phyloP scores from a whole-genome alignment of 2,113 vertebrate genomes.

The Mus spicilegus region DNA sequence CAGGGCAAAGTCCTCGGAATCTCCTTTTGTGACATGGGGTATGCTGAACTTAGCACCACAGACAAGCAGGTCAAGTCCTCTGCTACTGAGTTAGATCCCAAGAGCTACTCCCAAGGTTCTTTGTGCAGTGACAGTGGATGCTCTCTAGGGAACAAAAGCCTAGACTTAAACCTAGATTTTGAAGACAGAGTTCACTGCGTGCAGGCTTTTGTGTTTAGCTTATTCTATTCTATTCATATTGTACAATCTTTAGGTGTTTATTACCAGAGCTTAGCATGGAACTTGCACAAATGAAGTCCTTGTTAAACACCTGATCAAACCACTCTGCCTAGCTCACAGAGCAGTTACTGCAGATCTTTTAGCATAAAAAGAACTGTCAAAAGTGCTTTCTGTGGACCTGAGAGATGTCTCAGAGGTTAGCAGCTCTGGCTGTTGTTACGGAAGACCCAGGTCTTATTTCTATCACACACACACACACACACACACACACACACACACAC shows the following conservation, averaged over 20 bases:
- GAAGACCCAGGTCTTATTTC: neutral
- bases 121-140: neutral
- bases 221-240: neutral
- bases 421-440: neutral
- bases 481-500: too few species aligned
- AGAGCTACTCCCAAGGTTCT: neutral
- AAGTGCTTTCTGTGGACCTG: neutral
- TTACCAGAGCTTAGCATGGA: neutral
- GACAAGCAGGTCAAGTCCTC: neutral
- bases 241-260: neutral
- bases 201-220: neutral
- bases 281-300: slow-evolving; percentile 5
- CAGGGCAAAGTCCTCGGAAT: neutral
- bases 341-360: slow-evolving; percentile 18
- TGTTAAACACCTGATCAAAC: slow-evolving; percentile 16
- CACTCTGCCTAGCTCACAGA: neutral
- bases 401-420: neutral
- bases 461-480: too few species aligned
- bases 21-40: neutral
- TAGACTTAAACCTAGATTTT: neutral
- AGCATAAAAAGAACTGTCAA: neutral
- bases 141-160: neutral
- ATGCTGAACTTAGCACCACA: neutral
- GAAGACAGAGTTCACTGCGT: neutral
- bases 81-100: neutral